Base-by-base conservation (phyloP, 2,797 vertebrate genomes). In the Sternotherus odoratus region DNA sequence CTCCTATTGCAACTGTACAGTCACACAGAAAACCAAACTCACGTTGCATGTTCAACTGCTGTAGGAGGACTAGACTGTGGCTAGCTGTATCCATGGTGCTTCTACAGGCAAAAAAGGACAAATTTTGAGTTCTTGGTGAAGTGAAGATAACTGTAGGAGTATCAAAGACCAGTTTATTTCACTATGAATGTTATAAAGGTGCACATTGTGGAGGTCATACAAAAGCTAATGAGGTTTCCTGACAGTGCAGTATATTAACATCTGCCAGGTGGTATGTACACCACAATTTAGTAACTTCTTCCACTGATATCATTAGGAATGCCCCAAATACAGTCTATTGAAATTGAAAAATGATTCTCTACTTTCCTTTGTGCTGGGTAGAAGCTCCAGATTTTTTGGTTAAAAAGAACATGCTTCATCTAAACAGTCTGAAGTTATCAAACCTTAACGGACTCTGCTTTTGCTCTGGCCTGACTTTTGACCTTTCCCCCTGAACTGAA, bases 11-110 rank as follows among this genome's bases (percentile, higher is more conserved):
- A 81, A 99, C 99, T 1, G 99, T 99, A 97, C 99, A 99, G 97
- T 99, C 99, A 57, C 99, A 99, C 95, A 99, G 98, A 97, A 99
- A 99, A 85, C 99, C 99, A 87, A 99, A 99, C 98, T 99, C 99
- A 82, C 99, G 97, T 97, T 99, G 99, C 95, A 99, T 98, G 91
- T 99, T 99, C 91, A 99, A 98, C 98, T 99, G 99, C 98, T 99
- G 99, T 91, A 99, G 98, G 95, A 99, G 99, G 96, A 99, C 98
- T 97, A 99, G 96, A 97, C 99, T 99, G 97, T 99, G 99, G 92
- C 98, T 97, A 33, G 98, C 98, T 63, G 99, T 98, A 85, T 99
- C 99, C 99, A 99, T 99, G 94, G 94, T 89, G 96, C 86, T 89
- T 95, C 98, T 98, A 89, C 87, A 92, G 88, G 87, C 86, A 57